These are phyloP conservation scores for Babyrousa celebensis DNA, from an alignment of 2,797 vertebrate species.

Conservation along the genomic window DNA sequence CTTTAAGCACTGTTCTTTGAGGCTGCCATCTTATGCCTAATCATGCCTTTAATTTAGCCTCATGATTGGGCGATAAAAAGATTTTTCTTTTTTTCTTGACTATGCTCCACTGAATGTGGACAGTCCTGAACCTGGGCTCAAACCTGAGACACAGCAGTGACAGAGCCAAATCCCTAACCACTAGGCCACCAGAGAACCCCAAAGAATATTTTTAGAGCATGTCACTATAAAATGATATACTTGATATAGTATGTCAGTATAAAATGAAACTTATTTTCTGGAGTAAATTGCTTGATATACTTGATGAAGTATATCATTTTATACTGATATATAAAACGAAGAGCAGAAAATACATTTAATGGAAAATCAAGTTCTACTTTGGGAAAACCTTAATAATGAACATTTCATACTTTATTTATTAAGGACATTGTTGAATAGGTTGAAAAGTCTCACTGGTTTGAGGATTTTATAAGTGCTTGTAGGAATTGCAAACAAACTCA, in stretches of 20 bases:
- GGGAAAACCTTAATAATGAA: constrained; percentile 12
- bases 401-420: background rate
- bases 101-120: no score
- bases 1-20: background rate
- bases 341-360: background rate
- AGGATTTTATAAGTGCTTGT: constrained; percentile 40
- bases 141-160: no score
- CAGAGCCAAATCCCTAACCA: no score
- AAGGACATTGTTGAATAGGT: background rate
- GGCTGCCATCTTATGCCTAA: background rate
- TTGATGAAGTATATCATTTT: no score
- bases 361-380: constrained; percentile 38
- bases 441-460: constrained; percentile 47
- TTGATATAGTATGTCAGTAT: no score
- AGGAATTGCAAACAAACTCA: constrained; percentile 15
- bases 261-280: no score
- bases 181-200: no score
- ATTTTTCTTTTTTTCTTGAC: background rate
- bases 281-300: no score
- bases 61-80: background rate
- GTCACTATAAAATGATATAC: background rate
- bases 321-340: background rate
- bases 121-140: no score
- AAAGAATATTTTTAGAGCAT: background rate
- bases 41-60: background rate